Conservation (phyloP, 2,113 vertebrate genomes). For the Xiphophorus hellerii region DNA sequence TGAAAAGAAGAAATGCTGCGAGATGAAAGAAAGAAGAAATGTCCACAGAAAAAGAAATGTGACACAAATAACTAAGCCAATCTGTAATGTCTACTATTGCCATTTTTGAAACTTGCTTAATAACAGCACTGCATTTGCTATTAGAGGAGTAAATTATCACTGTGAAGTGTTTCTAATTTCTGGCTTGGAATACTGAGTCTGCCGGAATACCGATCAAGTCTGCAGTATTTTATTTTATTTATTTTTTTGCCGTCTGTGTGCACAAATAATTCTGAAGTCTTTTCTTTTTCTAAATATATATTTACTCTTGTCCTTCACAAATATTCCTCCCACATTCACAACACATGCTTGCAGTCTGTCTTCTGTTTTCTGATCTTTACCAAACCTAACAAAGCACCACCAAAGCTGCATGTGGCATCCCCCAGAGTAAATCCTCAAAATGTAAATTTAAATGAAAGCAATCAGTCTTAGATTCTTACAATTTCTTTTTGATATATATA, state of each 20-base stretch:
- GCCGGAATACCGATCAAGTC: no score
- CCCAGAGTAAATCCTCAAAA: not conserved
- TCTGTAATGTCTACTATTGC: not conserved
- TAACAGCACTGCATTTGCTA: not conserved
- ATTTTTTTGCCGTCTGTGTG: not conserved
- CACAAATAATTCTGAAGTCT: not conserved
- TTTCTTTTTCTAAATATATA: conserved; percentile 29
- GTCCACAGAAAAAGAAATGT: conserved; percentile 11
- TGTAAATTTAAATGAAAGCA: not conserved
- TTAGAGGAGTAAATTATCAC: not conserved
- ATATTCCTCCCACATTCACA: conserved; percentile 53
- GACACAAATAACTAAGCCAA: conserved; percentile 25
- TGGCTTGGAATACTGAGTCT: not conserved
- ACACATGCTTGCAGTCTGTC: conserved; percentile 36
- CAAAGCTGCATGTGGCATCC: not conserved
- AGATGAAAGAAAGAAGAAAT: conserved; percentile 21
- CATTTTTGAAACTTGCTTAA: not conserved
- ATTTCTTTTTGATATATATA: not conserved
- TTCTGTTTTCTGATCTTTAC: conserved; percentile 40
- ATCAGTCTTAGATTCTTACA: not conserved
- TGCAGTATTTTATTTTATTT: not conserved
- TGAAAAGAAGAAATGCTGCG: conserved; percentile 27
- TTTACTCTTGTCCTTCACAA: conserved; percentile 42
- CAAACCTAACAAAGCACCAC: conserved; percentile 55
- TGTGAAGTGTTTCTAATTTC: not conserved